These are phyloP conservation scores for Cheirogaleus medius DNA, from an alignment of 2,113 vertebrate species.

Conservation along the genomic window DNA sequence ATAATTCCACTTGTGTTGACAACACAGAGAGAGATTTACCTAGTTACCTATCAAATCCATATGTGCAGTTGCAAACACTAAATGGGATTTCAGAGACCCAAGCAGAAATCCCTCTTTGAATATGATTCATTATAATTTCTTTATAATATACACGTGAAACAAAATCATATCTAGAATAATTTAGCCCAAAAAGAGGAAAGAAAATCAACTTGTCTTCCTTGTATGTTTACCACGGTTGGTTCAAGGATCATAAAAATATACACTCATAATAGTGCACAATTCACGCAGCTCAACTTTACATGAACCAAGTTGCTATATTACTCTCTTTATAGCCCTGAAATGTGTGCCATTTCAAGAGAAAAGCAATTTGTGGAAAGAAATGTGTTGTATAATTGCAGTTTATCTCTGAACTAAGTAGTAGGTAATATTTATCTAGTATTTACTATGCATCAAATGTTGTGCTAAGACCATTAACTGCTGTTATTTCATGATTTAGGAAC, in stretches of 20 bases:
- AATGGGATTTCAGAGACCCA: not conserved
- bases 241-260: not conserved
- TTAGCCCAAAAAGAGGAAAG: not conserved
- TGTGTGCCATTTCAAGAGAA: not conserved
- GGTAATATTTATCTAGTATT: not conserved
- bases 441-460: not conserved
- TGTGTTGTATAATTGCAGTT: not conserved
- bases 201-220: not conserved
- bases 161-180: constrained; percentile 14
- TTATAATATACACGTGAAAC: not conserved
- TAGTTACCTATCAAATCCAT: not conserved
- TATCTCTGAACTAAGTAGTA: not conserved
- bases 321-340: not conserved
- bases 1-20: constrained; percentile 20
- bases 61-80: not conserved
- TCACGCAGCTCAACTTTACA: not conserved
- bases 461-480: not conserved
- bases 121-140: constrained; percentile 11
- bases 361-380: not conserved
- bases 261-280: not conserved
- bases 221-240: not conserved
- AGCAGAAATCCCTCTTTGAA: not conserved
- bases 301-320: not conserved
- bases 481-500: not conserved
- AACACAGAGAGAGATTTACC: not conserved